phyloP scores from a whole-genome alignment of 2,888 invertebrate species.

The Asteroscopus sphinx region DNA sequence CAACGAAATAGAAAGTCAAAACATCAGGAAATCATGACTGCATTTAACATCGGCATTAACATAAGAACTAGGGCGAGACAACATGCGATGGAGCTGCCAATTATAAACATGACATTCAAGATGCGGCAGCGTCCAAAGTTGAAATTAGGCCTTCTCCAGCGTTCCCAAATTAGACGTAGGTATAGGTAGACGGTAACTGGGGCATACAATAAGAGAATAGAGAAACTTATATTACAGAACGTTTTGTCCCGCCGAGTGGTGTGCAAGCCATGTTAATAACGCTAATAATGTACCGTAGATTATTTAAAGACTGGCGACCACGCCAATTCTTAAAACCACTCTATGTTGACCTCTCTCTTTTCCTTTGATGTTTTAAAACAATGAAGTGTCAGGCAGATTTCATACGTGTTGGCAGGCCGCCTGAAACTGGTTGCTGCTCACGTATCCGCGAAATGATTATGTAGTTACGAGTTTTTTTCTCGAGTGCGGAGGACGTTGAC shows the following conservation, averaged over 20 bases:
- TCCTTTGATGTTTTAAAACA: slow-evolving; percentile 40
- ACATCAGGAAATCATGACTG: slow-evolving; percentile 43
- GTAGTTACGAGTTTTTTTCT: slow-evolving; percentile 49
- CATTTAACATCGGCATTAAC: slow-evolving; percentile 49
- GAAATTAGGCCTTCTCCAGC: slow-evolving; percentile 60
- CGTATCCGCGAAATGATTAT: slow-evolving; percentile 58
- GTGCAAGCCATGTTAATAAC: slow-evolving; percentile 67
- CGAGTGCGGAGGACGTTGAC: slow-evolving; percentile 60
- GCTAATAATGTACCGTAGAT: slow-evolving; percentile 67
- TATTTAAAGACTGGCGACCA: slow-evolving; percentile 68
- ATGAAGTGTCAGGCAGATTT: slow-evolving; percentile 28
- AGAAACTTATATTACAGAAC: slow-evolving; percentile 65
- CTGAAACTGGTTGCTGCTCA: slow-evolving; percentile 45
- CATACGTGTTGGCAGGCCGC: slow-evolving; percentile 50
- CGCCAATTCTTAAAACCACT: slow-evolving; percentile 65
- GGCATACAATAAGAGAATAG: slow-evolving; percentile 59
- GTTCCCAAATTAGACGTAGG: slow-evolving; percentile 60
- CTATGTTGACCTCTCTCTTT: slow-evolving; percentile 50
- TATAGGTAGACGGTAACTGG: slow-evolving; percentile 62
- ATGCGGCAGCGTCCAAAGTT: slow-evolving; percentile 57
- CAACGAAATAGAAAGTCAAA: slow-evolving; percentile 31
- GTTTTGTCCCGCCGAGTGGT: slow-evolving; percentile 61
- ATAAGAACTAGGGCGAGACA: slow-evolving; percentile 57
- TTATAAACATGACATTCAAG: slow-evolving; percentile 64
- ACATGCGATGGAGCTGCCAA: slow-evolving; percentile 54